Base-by-base conservation (phyloP, 2,113 vertebrate genomes). In the Promerops cafer region DNA sequence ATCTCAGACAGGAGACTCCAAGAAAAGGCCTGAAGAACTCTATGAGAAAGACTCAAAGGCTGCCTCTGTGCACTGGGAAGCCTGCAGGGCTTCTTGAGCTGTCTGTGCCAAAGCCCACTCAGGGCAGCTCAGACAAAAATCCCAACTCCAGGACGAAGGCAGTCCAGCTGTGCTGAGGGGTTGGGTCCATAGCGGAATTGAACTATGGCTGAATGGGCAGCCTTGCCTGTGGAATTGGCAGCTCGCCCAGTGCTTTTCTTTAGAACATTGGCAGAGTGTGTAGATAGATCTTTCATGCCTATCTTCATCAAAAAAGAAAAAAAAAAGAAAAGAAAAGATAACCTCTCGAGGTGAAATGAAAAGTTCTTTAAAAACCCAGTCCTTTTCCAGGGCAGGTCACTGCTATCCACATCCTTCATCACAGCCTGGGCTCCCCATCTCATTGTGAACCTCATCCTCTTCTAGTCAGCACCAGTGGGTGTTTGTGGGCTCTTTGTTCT, bases 361-460 rank as follows among this genome's bases (percentile, higher is more conserved):
- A 71, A 49, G 31, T 57, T 30, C 22, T 63, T 35, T 14, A 39
- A 49, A 78, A 85, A 40, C 1, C 2, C 13, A 69, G 12, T 54
- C 3, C 5, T 74, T 39, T 59, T 47, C 26, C 23, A 26, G 45
- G 15, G 20, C 30, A 71, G 24, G 16, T 61, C 0, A 2, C 11
- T 71, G 56, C 28, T 86, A 17, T 30, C 60, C 35, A 35, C 18
- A 9, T 57, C 23, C 18, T 80, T 83, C 37, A 18, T 35, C 37
- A 28, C 47, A 71, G 1, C 0, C 0, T 63, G 42, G n/a, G 6
- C 28, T 92, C 11, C 16, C 20, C 27, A 30, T 47, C 42, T 66
- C 28, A 33, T 1, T 2, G 1, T 40, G 21, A 52, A 49, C n/a
- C 22, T 80, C 27, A 52, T 11, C 39, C 27, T 66, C 18, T n/a